Evolutionary conservation across 2,888 invertebrate species (phyloP).

Genomic region (Pegoplata infirma): DNA sequence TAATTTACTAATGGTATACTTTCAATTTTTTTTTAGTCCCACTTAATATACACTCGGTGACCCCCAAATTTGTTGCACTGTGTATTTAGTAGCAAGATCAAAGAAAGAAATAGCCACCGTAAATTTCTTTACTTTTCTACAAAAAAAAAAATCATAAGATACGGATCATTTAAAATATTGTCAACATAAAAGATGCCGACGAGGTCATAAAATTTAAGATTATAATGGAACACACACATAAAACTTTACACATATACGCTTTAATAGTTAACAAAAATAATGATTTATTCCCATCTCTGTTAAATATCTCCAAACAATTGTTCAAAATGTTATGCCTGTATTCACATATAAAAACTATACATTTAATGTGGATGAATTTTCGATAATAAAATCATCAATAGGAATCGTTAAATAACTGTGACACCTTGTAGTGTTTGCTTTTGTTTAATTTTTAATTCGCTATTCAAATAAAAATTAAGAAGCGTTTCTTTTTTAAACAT

Average conservation of each 20-base stretch:
- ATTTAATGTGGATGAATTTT: constrained; percentile 12
- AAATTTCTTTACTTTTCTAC: neutral
- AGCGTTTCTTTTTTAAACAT: neutral
- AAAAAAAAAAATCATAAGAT: neutral
- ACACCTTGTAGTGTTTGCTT: neutral
- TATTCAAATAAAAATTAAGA: neutral
- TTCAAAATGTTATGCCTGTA: constrained; percentile 1
- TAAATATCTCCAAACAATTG: neutral
- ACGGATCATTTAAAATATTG: constrained; percentile 3
- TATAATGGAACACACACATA: neutral
- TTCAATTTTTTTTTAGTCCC: no score
- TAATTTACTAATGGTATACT: no score
- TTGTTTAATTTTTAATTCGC: neutral
- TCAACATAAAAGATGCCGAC: constrained; percentile 10
- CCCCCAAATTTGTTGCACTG: no score
- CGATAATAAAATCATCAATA: constrained; percentile 15
- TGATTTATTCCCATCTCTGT: neutral
- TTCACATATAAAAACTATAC: constrained; percentile 9
- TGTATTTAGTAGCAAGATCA: neutral
- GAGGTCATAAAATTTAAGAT: neutral
- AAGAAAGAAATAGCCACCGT: neutral
- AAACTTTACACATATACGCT: neutral
- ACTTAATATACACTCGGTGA: no score
- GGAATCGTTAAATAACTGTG: constrained; percentile 2
- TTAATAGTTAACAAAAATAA: neutral